Conservation (phyloP, 2,888 invertebrate species). For the Tubulanus polymorphus region DNA sequence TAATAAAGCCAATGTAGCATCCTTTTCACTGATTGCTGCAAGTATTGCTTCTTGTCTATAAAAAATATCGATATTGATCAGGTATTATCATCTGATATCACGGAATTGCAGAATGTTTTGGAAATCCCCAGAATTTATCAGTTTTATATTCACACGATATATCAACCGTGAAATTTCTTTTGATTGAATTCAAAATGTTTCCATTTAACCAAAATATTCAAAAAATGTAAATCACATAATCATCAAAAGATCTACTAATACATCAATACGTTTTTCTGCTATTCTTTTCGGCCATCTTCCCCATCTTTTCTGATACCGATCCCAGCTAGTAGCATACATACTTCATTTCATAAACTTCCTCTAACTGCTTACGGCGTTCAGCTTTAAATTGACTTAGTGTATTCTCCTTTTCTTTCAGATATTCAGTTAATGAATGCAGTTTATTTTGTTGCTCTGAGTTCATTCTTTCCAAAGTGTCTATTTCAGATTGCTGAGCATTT, state of each 20-base stretch:
- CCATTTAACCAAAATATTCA: no score
- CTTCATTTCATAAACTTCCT: slow-evolving; percentile 77
- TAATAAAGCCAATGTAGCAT: slow-evolving; percentile 77
- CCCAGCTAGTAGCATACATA: no score
- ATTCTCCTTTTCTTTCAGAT: slow-evolving; percentile 64
- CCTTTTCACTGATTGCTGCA: slow-evolving; percentile 80
- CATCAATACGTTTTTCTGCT: no score
- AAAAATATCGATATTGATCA: slow-evolving; percentile 18
- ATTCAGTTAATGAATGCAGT: slow-evolving; percentile 62
- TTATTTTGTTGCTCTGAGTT: no score
- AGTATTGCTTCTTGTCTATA: slow-evolving; percentile 78
- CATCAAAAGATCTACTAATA: no score
- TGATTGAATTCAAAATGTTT: no score
- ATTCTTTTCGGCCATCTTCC: no score
- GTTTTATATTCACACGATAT: slow-evolving; percentile 1
- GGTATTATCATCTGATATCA: no score
- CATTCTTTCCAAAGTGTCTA: slow-evolving; percentile 26
- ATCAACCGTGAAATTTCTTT: no score
- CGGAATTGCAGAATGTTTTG: no score
- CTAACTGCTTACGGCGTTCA: slow-evolving; percentile 65
- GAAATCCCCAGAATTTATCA: neutral
- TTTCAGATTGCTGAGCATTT: slow-evolving; percentile 32
- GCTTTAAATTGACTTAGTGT: slow-evolving; percentile 61
- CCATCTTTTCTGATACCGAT: neutral
- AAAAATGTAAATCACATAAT: no score